Base-by-base conservation (phyloP, 1,140 invertebrate species). In the Pseudomyrmex gracilis region DNA sequence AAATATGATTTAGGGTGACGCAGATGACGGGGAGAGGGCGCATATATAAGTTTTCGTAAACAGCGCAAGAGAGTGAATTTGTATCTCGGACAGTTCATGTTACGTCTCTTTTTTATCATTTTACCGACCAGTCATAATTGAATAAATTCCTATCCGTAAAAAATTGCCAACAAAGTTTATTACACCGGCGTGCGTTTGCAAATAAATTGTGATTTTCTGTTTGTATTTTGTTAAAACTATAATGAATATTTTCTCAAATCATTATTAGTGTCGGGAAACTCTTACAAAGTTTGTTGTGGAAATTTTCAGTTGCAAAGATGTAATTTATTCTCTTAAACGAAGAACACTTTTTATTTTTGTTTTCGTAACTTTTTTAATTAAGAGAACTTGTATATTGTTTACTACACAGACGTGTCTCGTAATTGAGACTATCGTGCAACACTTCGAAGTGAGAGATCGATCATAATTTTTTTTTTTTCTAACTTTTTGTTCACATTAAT, bases 1-100 rank as follows among this genome's bases (percentile, higher is more conserved):
- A 58, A 49, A 10, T 47, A 58, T 71, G 66, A 80, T 80, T 80
- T 80, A 80, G 66, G 22, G 1, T 71, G 76, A 80, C 17, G 22
- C 8, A 80, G 22, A 80, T 80, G 20, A n/a, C 12, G 55, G 15
- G 3, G 22, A 24, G 0, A 34, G 10, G 0, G 45, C n/a, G 20
- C 20, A 43, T 34, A 7, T 34, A 34, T 34, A 34, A 57, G 17
- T 45, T 13, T 58, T 80, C 45, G 12, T 17, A 24, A 80, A 70
- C 17, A 13, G 20, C 13, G 20, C 13, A 22, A 57, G 57, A 78
- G 3, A 34, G 5, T n/a, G 3, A 20, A n/a, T 58, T 2, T 2
- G 1, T 57, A 47, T 78, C 20, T 5, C 15, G 51, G 58, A 57
- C 0, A 66, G 0, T 53, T 77, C n/a, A 13, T 17, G n/a, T 13